A percentile compares a stretch with the other conserved stretches of the same genome.
phyloP scores from a whole-genome alignment of 2,113 vertebrate genomes.

The Microcebus tavaratra region DNA sequence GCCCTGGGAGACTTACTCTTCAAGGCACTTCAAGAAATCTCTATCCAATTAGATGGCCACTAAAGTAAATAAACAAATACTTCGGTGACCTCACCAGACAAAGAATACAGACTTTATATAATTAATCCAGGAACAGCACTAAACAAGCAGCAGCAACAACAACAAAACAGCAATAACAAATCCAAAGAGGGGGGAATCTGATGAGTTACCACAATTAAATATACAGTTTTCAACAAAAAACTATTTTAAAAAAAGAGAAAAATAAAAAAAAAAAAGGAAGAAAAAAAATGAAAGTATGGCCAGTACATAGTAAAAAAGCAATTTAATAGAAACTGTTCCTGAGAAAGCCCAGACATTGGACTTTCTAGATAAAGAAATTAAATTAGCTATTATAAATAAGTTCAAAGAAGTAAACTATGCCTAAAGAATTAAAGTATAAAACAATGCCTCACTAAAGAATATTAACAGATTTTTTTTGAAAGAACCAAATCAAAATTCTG shows the following conservation, averaged over 20 bases:
- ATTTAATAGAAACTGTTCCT: neutral
- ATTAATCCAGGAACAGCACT: neutral
- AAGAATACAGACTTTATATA: neutral
- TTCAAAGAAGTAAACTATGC: neutral
- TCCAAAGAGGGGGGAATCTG: neutral
- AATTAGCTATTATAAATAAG: neutral
- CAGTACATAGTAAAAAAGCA: neutral
- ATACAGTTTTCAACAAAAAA: neutral
- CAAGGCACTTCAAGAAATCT: neutral
- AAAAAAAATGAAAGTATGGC: neutral
- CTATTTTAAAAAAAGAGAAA: neutral
- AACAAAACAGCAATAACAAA: neutral
- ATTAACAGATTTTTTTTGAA: neutral
- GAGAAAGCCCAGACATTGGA: neutral
- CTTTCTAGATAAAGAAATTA: neutral
- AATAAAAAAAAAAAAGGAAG: neutral
- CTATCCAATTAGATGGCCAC: neutral
- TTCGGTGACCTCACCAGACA: neutral
- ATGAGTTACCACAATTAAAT: neutral
- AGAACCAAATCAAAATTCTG: neutral
- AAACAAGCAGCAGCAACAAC: neutral
- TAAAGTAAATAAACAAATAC: neutral
- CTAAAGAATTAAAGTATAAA: neutral
- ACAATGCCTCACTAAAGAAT: neutral
- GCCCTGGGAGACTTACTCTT: neutral